phyloP scores from a whole-genome alignment of 92 coral and sea anemone species.

The Nematostella vectensis region DNA sequence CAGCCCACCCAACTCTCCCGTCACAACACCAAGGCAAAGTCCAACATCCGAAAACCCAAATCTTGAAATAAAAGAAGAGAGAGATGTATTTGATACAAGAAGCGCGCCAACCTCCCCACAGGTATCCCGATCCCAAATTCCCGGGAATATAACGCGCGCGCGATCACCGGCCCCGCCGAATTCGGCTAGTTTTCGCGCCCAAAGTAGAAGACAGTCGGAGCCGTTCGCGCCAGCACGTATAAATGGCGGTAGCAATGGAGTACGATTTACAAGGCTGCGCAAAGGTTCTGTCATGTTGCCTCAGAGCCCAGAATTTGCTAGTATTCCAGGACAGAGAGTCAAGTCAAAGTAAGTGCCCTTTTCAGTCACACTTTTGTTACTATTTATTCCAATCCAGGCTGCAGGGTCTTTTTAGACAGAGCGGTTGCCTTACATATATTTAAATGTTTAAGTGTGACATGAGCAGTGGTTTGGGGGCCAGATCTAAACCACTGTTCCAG shows the following conservation, averaged over 20 bases:
- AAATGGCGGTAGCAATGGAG: background rate
- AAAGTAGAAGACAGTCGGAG: slow-evolving; percentile 1
- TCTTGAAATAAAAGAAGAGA: too few species aligned
- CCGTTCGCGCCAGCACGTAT: slow-evolving; percentile 7
- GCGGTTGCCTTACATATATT: too few species aligned
- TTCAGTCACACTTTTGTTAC: background rate
- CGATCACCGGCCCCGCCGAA: background rate
- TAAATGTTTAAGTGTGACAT: too few species aligned
- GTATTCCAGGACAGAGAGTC: background rate
- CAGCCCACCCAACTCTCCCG: slow-evolving; percentile 25
- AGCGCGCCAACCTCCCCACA: slow-evolving; percentile 70
- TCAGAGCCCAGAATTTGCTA: background rate
- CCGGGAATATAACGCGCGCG: slow-evolving; percentile 4
- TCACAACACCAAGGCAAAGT: slow-evolving; percentile 14
- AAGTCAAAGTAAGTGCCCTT: background rate
- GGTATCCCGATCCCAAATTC: too few species aligned
- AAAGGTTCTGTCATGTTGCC: background rate
- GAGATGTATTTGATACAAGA: slow-evolving; percentile 12
- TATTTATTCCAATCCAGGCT: too few species aligned
- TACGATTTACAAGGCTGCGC: background rate
- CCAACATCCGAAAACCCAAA: slow-evolving; percentile 16
- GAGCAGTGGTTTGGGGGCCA: too few species aligned
- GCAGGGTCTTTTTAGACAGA: too few species aligned
- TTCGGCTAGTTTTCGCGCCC: background rate
- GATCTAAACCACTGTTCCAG: too few species aligned